These are phyloP conservation scores for Porites evermanni DNA, from an alignment of 92 coral and sea anemone species.

Conservation along the genomic window DNA sequence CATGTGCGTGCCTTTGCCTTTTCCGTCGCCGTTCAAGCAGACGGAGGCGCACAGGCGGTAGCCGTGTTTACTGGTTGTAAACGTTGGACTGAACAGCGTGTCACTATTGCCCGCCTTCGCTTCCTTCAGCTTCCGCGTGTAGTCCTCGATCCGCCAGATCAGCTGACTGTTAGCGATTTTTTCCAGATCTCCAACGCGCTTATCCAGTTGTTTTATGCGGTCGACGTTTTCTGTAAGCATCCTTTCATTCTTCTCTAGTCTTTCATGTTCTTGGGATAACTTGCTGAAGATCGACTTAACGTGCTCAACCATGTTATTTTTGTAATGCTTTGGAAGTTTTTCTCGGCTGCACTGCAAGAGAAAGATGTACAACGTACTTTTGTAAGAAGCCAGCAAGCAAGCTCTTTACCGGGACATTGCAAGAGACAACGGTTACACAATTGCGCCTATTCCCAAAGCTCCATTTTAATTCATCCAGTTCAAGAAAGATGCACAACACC, in stretches of 20 bases:
- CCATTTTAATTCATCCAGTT: too few species aligned
- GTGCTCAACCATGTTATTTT: constrained; percentile 74
- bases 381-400: not conserved
- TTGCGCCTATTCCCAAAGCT: too few species aligned
- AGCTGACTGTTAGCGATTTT: constrained; percentile 91
- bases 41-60: constrained; percentile 97
- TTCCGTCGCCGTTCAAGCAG: constrained; percentile 98
- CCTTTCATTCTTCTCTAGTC: constrained; percentile 47
- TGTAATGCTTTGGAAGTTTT: constrained; percentile 86
- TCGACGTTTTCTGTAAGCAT: constrained; percentile 69
- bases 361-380: not conserved
- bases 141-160: constrained; percentile 94
- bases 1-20: constrained; percentile 97
- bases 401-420: too few species aligned
- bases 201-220: constrained; percentile 64
- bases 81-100: constrained; percentile 93
- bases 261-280: constrained; percentile 61
- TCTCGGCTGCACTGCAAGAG: constrained; percentile 86
- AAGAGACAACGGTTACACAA: too few species aligned
- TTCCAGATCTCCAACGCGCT: constrained; percentile 85
- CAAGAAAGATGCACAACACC: too few species aligned
- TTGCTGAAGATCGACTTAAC: constrained; percentile 74
- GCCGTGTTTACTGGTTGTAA: constrained; percentile 98
- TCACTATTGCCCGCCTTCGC: constrained; percentile 90
- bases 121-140: constrained; percentile 86